Conservation (phyloP, 2,888 invertebrate genomes). For the Hemicrepidius hirtus region DNA sequence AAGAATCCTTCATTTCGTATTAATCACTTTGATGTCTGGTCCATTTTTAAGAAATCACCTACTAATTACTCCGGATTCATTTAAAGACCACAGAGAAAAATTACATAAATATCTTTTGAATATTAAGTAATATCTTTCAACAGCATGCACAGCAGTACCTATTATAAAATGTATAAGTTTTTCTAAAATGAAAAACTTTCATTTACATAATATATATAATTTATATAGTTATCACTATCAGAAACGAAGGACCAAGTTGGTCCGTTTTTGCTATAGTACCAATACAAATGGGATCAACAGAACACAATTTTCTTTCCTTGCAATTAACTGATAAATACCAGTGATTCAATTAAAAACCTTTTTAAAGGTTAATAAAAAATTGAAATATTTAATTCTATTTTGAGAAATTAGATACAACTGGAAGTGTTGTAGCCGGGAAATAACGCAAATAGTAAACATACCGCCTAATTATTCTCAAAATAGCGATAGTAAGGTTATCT, state of each 20-base stretch:
- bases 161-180: slow-evolving; percentile 6
- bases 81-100: not conserved
- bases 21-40: slow-evolving; percentile 23
- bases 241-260: slow-evolving; percentile 7
- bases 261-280: not conserved
- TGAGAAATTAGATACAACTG: too few species aligned
- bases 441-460: slow-evolving; percentile 10
- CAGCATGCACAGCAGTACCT: slow-evolving; percentile 1
- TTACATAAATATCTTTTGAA: not conserved
- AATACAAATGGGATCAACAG: slow-evolving; percentile 18
- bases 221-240: slow-evolving; percentile 14
- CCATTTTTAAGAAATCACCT: not conserved
- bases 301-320: not conserved
- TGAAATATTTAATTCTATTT: not conserved
- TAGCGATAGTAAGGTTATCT: not conserved
- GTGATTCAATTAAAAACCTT: not conserved
- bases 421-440: not conserved
- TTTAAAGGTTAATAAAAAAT: not conserved
- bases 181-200: slow-evolving; percentile 24
- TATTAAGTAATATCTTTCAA: slow-evolving; percentile 6
- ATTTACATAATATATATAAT: not conserved
- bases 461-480: not conserved
- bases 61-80: too few species aligned
- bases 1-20: slow-evolving; percentile 7
- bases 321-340: not conserved